Evolutionary conservation across 2,888 invertebrate genomes (phyloP), one percentile per base, ranked within the genome.

Genomic region (Syritta pipiens): DNA sequence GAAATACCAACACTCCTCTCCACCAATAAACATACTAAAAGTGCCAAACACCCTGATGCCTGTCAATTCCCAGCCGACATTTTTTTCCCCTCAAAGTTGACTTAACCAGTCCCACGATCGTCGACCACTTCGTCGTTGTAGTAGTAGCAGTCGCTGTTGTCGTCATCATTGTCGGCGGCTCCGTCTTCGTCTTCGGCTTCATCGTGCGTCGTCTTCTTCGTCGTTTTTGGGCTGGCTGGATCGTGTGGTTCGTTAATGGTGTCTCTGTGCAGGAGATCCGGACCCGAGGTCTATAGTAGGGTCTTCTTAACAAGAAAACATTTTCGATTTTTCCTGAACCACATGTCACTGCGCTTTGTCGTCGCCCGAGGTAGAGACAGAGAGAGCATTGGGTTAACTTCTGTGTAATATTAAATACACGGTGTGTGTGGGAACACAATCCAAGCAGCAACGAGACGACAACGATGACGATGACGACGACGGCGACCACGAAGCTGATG

Each of bases 31-130:
- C 75, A 62, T 19, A 57, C 28, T 49, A 49, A 77, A n/a, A 71
- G 49, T 57, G 30, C 42, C 69, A 60, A 68, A 48, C 65, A 62
- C 48, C 60, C 68, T 53, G 32, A 59, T 53, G 62, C 37, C 51
- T 57, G 49, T 63, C 57, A 63, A 71, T 71, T 65, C 44, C 72
- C 30, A 67, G 40, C 17, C 55, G 74, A 57, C 74, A 79, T 77
- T 65, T 77, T 59, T 77, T 72, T 60, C 77, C 51, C 69, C 65
- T 51, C 26, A 67, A 42, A 74, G 74, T 79, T 74, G 65, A 79
- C 74, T 67, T 67, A 74, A 74, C 79, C 60, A 67, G 67, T 79
- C 79, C 74, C 72, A 79, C 79, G 79, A 79, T 60, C 60, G 32
- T 22, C 24, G 44, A 17, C 14, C 10, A 4, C 20, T 22, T 37